Evolutionary conservation across 2,888 invertebrate genomes (phyloP).

Genomic region (Adelognathus sp.): DNA sequence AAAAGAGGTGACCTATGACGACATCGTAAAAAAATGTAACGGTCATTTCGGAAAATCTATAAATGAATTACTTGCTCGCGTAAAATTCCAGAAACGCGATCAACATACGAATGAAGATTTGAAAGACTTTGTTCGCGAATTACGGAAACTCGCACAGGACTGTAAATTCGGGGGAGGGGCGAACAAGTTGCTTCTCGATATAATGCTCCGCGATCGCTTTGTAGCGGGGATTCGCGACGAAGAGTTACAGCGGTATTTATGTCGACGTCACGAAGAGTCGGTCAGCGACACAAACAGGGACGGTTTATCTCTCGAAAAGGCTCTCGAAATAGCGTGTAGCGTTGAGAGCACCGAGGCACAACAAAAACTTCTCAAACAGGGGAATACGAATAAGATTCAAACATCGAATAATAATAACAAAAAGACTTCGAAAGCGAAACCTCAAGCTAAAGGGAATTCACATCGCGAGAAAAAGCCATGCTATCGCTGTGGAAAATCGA

Average conservation of each 20-base stretch:
- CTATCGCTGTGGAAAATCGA: constrained; percentile 37
- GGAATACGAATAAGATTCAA: constrained; percentile 3
- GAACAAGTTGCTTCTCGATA: constrained; percentile 23
- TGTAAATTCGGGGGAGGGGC: constrained; percentile 33
- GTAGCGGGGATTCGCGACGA: constrained; percentile 41
- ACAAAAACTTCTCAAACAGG: constrained; percentile 35
- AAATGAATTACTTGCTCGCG: constrained; percentile 28
- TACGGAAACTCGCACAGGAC: constrained; percentile 29
- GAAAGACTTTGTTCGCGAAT: constrained; percentile 28
- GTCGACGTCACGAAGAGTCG: constrained; percentile 39
- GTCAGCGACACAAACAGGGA: constrained; percentile 12
- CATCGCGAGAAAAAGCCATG: constrained; percentile 20
- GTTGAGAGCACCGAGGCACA: constrained; percentile 25
- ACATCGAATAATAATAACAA: constrained; percentile 13
- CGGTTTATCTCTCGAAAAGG: constrained; percentile 32
- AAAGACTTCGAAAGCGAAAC: constrained; percentile 2
- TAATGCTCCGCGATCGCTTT: constrained; percentile 39
- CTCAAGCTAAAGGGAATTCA: constrained; percentile 1
- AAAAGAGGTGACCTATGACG: constrained; percentile 12
- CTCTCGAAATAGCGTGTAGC: constrained; percentile 31
- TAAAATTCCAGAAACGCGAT: constrained; percentile 41
- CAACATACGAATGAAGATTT: constrained; percentile 21
- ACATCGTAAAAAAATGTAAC: constrained; percentile 30
- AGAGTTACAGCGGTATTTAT: constrained; percentile 35
- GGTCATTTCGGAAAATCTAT: constrained; percentile 29